Percentiles rank a stretch among this genome's conserved stretches.
These are phyloP conservation scores for Scaptomyza graminum DNA, from an alignment of 1,140 invertebrate genomes.

Conservation along the genomic window DNA sequence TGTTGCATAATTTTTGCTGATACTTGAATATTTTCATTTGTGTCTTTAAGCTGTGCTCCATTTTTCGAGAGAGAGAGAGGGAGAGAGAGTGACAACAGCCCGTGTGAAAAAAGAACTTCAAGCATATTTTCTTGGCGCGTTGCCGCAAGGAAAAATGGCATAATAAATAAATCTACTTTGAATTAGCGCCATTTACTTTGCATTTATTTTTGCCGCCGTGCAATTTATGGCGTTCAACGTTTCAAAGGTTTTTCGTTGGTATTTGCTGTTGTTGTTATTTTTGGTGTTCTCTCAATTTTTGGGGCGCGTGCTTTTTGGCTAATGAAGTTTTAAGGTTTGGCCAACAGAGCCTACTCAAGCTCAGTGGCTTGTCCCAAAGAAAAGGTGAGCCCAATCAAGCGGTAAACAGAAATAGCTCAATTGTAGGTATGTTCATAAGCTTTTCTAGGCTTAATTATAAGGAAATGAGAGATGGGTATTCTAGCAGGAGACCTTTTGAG, in stretches of 20 bases:
- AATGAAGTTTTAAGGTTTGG: conserved; percentile 75
- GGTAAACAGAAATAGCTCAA: conserved; percentile 53
- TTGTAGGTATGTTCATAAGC: conserved; percentile 47
- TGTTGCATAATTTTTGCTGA: conserved; percentile 60
- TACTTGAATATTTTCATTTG: conserved; percentile 64
- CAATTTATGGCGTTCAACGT: conserved; percentile 65
- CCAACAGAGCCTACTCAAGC: neutral
- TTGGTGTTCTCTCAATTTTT: conserved; percentile 54
- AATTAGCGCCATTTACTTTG: conserved; percentile 82
- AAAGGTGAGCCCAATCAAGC: conserved; percentile 50
- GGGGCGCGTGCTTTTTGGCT: conserved; percentile 75
- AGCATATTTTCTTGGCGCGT: conserved; percentile 74
- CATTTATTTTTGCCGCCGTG: conserved; percentile 75
- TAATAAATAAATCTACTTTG: conserved; percentile 82
- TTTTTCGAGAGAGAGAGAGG: conserved; percentile 15
- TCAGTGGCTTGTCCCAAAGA: conserved; percentile 7
- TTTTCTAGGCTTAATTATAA: conserved; percentile 35
- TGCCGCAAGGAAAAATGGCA: conserved; percentile 72
- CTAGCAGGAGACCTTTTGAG: neutral
- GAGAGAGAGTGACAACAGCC: conserved; percentile 40
- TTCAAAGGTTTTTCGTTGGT: conserved; percentile 5
- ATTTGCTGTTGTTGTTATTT: neutral
- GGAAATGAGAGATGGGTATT: conserved; percentile 38
- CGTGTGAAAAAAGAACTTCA: conserved; percentile 53
- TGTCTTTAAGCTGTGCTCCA: conserved; percentile 14